Evolutionary conservation across 2,797 vertebrate genomes (phyloP).

Genomic region (Peromyscus melanophrys): DNA sequence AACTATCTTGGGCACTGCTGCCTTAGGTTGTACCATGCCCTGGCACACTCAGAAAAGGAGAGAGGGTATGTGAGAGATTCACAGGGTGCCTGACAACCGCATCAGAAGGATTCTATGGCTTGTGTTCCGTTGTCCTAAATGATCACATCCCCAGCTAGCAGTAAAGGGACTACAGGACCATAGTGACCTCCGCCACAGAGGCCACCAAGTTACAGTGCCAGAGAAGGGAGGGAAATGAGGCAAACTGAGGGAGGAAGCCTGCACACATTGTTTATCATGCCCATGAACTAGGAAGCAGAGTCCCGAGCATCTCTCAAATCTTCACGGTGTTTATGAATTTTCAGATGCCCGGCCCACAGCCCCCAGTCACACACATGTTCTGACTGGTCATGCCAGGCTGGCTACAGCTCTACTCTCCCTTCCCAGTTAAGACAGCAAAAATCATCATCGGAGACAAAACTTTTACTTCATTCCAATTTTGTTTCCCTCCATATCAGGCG

Average conservation of each 20-base stretch:
- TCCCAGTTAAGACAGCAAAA: background rate
- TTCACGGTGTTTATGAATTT: background rate
- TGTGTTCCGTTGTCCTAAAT: rapidly evolving
- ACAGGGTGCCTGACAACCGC: no score
- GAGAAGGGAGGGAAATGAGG: background rate
- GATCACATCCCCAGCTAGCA: no score
- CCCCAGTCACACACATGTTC: background rate
- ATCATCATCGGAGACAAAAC: background rate
- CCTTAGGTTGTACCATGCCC: background rate
- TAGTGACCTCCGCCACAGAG: background rate
- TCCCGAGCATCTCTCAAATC: background rate
- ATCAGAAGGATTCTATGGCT: background rate
- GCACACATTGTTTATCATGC: rapidly evolving
- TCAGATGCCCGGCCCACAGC: background rate
- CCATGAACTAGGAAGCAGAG: background rate
- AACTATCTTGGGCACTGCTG: background rate
- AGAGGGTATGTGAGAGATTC: background rate
- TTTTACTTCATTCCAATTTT: background rate
- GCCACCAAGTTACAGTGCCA: background rate
- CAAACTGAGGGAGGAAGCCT: background rate
- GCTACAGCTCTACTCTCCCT: background rate
- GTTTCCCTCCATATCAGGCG: background rate
- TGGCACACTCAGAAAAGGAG: background rate
- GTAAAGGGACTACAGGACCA: background rate
- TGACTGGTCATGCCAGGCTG: background rate